Base-by-base conservation (phyloP, 23 tunicate species). In the Ascidia mentula region DNA sequence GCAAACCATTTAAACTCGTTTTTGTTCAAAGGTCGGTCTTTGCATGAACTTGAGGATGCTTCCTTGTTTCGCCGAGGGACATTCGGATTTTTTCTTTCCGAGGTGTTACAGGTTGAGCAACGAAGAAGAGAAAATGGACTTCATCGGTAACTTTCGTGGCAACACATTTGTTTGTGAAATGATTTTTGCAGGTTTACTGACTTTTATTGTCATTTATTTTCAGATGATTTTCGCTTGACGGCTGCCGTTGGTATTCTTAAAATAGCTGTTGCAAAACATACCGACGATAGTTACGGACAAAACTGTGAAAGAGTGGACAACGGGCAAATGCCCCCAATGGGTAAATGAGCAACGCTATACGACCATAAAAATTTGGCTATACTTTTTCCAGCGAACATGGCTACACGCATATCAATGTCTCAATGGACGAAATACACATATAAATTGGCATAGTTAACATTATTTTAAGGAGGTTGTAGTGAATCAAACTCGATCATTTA, bases 91-190 rank as follows among this genome's bases (percentile, higher is more conserved):
- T 36, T 93, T 93, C 74, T 93, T 93, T 75, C 98, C 98, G 7
- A 46, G 98, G 39, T 93, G 98, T 75, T 93, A 83, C 73, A 60
- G 98, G 20, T 61, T 93, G 6, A 85, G 98, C 77, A 91, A 93
- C 59, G 98, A 88, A 69, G 98, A 93, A 34, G 98, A 93, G 22
- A 93, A 93, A 70, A 37, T 85, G 40, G 98, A 93, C 71, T 93
- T 93, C 72, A 84, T 88, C 5, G 98, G 98, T 92, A 40, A 38
- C 81, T 32, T 70, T 75, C 18, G 39, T 5, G 31, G 31, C 40
- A 9, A 24, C 59, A n/a, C 26, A 8, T 76, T 74, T 76, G 22
- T 76, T 76, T 0, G 36, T 38, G 6, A 76, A 39, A 9, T 39
- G 24, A 76, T 18, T 6, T 18, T 17, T 18, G 32, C 36, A 26